A percentile compares a stretch with the other conserved stretches of the same genome.
Conservation (phyloP, 2,113 vertebrate genomes). For the Cyanistes caeruleus region DNA sequence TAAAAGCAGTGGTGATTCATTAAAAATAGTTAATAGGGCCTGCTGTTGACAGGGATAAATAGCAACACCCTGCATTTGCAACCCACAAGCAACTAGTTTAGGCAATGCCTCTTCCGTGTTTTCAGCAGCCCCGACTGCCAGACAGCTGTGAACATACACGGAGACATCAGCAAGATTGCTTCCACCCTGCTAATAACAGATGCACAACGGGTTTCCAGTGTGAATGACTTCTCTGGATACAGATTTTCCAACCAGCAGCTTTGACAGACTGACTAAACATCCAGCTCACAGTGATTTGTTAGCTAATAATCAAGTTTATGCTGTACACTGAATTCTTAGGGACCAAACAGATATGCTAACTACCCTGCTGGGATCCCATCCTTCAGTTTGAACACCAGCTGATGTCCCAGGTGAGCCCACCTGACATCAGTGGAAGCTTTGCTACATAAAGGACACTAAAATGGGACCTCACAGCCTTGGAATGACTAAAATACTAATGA, state of each 20-base stretch:
- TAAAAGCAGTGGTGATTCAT: conserved; percentile 85
- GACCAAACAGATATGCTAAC: background rate
- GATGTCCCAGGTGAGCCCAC: background rate
- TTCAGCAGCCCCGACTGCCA: background rate
- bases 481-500: background rate
- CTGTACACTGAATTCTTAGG: background rate
- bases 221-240: conserved; percentile 19
- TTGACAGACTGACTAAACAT: background rate
- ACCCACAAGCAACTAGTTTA: conserved; percentile 53
- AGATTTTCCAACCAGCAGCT: conserved; percentile 19
- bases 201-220: background rate
- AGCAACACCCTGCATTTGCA: conserved; percentile 65
- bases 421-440: background rate
- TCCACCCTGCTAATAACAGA: conserved; percentile 40
- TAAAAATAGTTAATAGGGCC: conserved; percentile 82
- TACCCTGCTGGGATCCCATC: background rate
- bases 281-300: background rate
- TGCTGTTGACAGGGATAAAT: conserved; percentile 77
- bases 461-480: background rate
- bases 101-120: conserved; percentile 60
- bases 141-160: conserved; percentile 38
- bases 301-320: background rate
- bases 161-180: conserved; percentile 41
- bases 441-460: background rate
- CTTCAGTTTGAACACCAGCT: background rate